Evolutionary conservation across 2,113 vertebrate genomes (phyloP).

Genomic region (Dicerorhinus sumatrensis): DNA sequence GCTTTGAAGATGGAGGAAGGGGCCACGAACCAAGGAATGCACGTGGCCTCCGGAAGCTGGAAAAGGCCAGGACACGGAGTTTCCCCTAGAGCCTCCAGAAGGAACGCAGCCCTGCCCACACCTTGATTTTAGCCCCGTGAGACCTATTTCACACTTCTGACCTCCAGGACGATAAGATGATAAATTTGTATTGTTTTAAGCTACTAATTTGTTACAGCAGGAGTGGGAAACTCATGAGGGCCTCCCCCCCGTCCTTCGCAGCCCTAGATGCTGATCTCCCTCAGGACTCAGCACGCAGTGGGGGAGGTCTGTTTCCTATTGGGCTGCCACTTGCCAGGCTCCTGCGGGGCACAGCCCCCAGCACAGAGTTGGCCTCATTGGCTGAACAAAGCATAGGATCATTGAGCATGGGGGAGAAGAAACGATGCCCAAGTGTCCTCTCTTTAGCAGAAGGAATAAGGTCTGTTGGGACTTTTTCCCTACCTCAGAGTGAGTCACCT

Average conservation of each 20-base stretch:
- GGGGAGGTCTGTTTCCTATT: accelerated
- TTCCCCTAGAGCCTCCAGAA: neutral
- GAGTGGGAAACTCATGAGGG: too few relatives aligned
- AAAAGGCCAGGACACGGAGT: neutral
- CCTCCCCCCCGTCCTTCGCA: neutral
- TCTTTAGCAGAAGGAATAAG: neutral
- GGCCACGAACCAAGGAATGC: neutral
- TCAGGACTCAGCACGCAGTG: accelerated
- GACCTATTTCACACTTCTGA: neutral
- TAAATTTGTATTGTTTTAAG: neutral
- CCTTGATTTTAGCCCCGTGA: neutral
- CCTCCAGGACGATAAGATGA: neutral
- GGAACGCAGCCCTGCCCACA: neutral
- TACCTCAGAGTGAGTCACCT: neutral
- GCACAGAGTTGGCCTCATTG: neutral
- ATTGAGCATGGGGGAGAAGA: neutral
- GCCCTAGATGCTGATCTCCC: neutral
- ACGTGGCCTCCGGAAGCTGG: neutral
- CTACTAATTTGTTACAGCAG: neutral
- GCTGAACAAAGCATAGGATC: neutral
- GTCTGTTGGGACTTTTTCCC: neutral
- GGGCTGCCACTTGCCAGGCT: neutral
- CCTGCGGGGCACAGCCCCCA: neutral
- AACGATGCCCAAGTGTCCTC: neutral
- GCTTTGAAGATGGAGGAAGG: neutral